Conservation (phyloP, 2,113 vertebrate genomes). For the Pseudopodoces humilis region DNA sequence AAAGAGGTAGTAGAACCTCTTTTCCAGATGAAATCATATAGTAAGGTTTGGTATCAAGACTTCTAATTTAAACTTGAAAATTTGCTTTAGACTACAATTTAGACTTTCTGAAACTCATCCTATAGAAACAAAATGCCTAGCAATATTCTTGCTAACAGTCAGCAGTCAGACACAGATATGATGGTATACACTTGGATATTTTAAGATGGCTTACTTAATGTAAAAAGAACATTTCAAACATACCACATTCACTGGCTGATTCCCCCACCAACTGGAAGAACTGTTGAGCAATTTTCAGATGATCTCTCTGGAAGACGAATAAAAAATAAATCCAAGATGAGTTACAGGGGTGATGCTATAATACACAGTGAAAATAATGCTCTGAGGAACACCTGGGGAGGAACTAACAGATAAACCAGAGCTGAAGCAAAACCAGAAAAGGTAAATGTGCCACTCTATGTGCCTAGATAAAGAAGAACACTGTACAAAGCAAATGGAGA, state of each 20-base stretch:
- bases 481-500: not conserved
- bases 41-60: not conserved
- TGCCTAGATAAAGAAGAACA: not conserved
- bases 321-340: not conserved
- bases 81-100: not conserved
- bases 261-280: conserved; percentile 97
- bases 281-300: conserved; percentile 95
- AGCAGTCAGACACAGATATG: not conserved
- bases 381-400: not conserved
- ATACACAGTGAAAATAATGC: not conserved
- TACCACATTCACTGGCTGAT: conserved; percentile 96
- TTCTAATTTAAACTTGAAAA: not conserved
- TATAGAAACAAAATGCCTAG: not conserved
- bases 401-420: not conserved
- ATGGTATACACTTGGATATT: not conserved
- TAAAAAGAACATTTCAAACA: conserved; percentile 22
- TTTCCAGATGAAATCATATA: not conserved
- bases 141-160: not conserved
- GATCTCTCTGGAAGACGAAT: conserved; percentile 82
- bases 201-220: not conserved
- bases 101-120: not conserved
- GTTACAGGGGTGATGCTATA: not conserved
- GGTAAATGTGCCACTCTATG: not conserved
- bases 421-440: not conserved
- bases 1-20: not conserved